Conservation (phyloP, 2,113 vertebrate genomes). For the Eulacestoma nigropectus region DNA sequence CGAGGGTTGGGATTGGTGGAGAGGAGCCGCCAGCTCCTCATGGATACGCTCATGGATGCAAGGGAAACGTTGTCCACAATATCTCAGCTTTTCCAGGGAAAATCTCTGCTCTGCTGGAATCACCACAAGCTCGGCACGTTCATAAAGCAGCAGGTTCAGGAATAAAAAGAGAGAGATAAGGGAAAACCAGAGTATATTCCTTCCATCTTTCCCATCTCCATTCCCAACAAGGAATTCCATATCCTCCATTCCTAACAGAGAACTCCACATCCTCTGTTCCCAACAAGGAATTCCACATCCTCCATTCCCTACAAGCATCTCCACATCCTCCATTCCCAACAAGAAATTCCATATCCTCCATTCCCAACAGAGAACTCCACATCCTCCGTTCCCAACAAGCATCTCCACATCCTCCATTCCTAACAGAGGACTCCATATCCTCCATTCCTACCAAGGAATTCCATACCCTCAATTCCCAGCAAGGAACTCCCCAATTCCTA, state of each 20-base stretch:
- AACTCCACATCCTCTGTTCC: neutral
- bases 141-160: neutral
- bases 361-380: neutral
- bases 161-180: neutral
- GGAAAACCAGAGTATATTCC: neutral
- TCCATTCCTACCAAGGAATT: neutral
- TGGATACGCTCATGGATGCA: fast-evolving
- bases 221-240: neutral
- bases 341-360: neutral
- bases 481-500: neutral
- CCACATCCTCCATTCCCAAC: too few species aligned
- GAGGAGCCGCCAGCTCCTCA: neutral
- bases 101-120: neutral
- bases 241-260: neutral
- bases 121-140: fast-evolving
- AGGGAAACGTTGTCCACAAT: fast-evolving
- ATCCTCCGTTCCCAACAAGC: neutral
- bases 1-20: fast-evolving
- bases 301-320: neutral
- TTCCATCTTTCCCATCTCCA: neutral
- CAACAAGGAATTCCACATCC: neutral
- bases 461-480: neutral
- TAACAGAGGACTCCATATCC: too few species aligned
- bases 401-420: neutral
- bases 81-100: neutral